Evolutionary conservation across 2,888 invertebrate species (phyloP), one percentile per base, ranked within the genome.

Genomic region (Hirtodrosophila cameraria): DNA sequence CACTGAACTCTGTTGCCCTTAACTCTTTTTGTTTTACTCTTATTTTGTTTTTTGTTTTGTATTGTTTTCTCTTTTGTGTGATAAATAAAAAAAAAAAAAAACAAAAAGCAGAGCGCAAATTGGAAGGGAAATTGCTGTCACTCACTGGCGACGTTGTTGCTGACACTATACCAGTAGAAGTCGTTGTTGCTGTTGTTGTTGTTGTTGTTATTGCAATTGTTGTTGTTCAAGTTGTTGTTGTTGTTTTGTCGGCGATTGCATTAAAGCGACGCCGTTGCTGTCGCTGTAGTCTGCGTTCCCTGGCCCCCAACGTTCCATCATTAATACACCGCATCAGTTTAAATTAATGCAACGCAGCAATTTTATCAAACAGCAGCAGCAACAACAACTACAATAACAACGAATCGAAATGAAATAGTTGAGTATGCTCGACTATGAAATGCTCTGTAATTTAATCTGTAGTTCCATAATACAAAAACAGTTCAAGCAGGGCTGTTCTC

Each of bases 331-430:
- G 68, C 85, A 86, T 75, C 82, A 81, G 75, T 72, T 82, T 75
- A 86, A 77, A 65, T 86, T 81, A 86, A 75, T 84, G 87, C 82
- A 82, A 84, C 75, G 72, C 85, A 72, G 85, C 87, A 81, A 67
- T 72, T 86, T 86, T 74, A 84, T 71, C 65, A 84, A 72, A 57
- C 63, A 59, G 43, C 59, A 69, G 36, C 73, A 75, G 20, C 63
- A 66, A 30, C 48, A 63, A 15, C 50, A 64, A 25, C 42, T 55
- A 9, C 30, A 66, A 38, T 23, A 45, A 31, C 53, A 52, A 30
- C 49, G 49, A 20, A n/a, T n/a, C n/a, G n/a, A n/a, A n/a, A 6
- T 5, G 23, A 6, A 23, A 1, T 7, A 23, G 1, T 23, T 6
- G 23, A 23, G 23, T 4, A 6, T 23, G 8, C 23, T 23, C 5